Base-by-base conservation (phyloP, 1,140 invertebrate species). In the Vanessa atalanta region DNA sequence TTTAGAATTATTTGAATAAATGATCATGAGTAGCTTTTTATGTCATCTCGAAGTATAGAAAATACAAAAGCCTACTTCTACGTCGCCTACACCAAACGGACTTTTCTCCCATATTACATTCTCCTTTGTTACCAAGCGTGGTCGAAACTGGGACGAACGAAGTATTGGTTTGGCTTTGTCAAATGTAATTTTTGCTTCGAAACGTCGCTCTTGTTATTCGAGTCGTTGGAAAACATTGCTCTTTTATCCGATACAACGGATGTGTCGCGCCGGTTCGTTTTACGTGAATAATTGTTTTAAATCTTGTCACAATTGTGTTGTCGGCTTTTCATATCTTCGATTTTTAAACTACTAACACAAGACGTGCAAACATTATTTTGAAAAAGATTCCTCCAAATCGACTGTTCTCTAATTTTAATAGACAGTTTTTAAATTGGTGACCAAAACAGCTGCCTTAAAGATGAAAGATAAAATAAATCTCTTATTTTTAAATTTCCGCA, bases 101-200 rank as follows among this genome's bases (percentile, higher is more conserved):
- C 57, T 71, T 71, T 71, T 47, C 23, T 64, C 48, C 31, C 26
- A n/a, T 71, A 71, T 71, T 71, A 65, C 48, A 47, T 63, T 70
- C 26, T 48, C 15, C 43, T 64, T 70, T 71, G 50, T 72, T 20
- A 67, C 31, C 37, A 65, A 37, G 47, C 50, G 31, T 31, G 55
- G 16, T 31, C 63, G 26, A 65, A 71, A 72, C 61, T 65, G 47
- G 70, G 61, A 16, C 70, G 53, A 57, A 72, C 63, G 37, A 72
- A 48, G 70, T 65, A 65, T 65, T 72, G 48, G 47, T 47, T 65
- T 71, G 63, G n/a, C 37, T 55, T 53, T 64, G 69, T 64, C 47
- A 71, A 65, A 72, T 72, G 51, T 72, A 65, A 16, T 57, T 64
- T 31, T 70, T 64, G 16, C 47, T 26, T 55, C 50, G 65, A 55